Evolutionary conservation across 2,797 vertebrate species (phyloP).

Genomic region (Tenualosa thibaudeaui): DNA sequence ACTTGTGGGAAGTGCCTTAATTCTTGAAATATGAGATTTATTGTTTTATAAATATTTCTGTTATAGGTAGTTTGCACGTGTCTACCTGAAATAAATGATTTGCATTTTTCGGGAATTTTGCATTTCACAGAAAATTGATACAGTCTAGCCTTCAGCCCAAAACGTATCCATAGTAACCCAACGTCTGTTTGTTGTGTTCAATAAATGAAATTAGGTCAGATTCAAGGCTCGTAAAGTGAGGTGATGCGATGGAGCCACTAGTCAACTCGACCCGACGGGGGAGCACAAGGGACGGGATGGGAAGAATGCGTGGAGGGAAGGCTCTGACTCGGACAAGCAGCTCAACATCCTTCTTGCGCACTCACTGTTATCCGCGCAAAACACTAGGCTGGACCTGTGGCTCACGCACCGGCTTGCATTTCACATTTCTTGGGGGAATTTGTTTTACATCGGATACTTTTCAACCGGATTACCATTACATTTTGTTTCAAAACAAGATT

Average conservation of each 20-base stretch:
- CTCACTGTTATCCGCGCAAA: neutral
- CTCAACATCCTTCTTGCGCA: neutral
- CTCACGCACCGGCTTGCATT: neutral
- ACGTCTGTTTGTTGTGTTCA: neutral
- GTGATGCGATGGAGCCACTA: neutral
- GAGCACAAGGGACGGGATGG: neutral
- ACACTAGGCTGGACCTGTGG: neutral
- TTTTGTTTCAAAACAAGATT: neutral
- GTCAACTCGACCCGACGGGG: neutral
- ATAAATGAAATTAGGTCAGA: neutral
- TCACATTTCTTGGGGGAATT: neutral
- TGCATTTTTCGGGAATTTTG: neutral
- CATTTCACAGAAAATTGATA: too few species aligned
- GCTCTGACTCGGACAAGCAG: neutral
- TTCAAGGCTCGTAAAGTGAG: neutral
- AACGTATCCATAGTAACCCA: neutral
- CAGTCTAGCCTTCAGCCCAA: too few species aligned
- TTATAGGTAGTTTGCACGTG: neutral
- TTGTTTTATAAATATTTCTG: neutral
- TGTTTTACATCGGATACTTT: neutral
- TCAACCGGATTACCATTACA: neutral
- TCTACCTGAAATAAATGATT: neutral
- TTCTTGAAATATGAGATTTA: too few species aligned
- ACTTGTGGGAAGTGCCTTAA: too few species aligned
- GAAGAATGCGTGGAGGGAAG: constrained; percentile 1